Conservation (phyloP, 2,888 invertebrate species). For the Steinernema hermaphroditum region DNA sequence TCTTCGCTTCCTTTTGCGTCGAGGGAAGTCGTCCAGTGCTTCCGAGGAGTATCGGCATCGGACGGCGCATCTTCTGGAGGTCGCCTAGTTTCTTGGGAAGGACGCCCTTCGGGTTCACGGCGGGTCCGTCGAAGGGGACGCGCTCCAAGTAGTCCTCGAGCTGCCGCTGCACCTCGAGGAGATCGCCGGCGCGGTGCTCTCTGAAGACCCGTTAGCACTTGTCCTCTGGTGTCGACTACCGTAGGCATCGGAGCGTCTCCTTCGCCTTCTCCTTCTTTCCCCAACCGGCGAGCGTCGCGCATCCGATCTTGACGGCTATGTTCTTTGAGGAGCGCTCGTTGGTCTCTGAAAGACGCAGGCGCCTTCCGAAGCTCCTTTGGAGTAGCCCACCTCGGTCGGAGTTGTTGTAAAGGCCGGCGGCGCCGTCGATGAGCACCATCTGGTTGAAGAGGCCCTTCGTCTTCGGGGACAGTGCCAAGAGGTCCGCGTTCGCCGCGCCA, state of each 20-base stretch:
- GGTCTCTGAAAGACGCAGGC: neutral
- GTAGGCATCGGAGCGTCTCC: neutral
- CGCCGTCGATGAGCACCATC: constrained; percentile 28
- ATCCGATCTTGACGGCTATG: constrained; percentile 17
- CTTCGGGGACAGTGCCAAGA: neutral
- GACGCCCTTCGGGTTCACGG: neutral
- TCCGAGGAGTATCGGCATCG: constrained; percentile 15
- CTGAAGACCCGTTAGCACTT: neutral
- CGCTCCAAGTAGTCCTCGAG: constrained; percentile 25
- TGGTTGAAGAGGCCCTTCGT: constrained; percentile 25
- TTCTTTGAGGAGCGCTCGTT: constrained; percentile 6
- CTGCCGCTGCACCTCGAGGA: neutral
- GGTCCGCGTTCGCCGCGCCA: neutral
- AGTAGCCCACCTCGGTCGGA: neutral
- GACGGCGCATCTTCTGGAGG: neutral
- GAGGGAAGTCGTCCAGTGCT: neutral
- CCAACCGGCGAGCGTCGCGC: constrained; percentile 7
- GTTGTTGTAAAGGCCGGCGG: constrained; percentile 24
- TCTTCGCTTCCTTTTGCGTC: neutral
- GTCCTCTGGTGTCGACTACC: neutral
- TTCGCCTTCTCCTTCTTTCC: constrained; percentile 16
- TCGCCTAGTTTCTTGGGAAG: constrained; percentile 8
- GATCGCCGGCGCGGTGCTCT: constrained; percentile 3
- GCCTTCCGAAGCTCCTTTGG: neutral
- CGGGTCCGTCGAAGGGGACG: constrained; percentile 9